Evolutionary conservation across 2,888 invertebrate genomes (phyloP).

Genomic region (Tridacna gigas): DNA sequence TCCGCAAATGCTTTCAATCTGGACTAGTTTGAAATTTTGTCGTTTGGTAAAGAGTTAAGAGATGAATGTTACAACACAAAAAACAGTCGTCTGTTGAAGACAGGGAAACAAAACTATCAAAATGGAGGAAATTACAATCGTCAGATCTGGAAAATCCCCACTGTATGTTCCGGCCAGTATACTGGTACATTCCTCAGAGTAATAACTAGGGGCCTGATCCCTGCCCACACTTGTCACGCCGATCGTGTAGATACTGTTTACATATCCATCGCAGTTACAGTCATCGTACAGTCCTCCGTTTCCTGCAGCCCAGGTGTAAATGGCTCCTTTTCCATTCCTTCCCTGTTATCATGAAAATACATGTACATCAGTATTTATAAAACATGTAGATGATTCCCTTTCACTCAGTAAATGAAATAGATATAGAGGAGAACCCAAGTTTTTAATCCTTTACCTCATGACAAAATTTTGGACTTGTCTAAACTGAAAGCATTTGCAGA

Average conservation of each 20-base stretch:
- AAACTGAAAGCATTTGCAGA: no score
- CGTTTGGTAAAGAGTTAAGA: no score
- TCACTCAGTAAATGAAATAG: no score
- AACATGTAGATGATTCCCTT: no score
- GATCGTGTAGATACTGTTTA: conserved; percentile 59
- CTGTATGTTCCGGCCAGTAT: conserved; percentile 55
- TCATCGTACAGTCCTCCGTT: conserved; percentile 55
- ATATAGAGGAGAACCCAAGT: no score
- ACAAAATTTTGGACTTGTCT: no score
- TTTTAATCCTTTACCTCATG: no score
- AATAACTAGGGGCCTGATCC: conserved; percentile 47
- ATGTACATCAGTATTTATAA: not conserved
- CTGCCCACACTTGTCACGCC: conserved; percentile 43
- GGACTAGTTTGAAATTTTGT: no score
- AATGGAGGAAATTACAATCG: conserved; percentile 39
- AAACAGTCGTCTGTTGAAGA: no score
- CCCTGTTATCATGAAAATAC: conserved; percentile 28
- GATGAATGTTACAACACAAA: no score
- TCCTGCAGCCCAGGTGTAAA: conserved; percentile 58
- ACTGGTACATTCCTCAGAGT: conserved; percentile 55
- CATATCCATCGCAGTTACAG: conserved; percentile 59
- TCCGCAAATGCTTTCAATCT: no score
- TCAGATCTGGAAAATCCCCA: conserved; percentile 56
- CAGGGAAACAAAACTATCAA: no score
- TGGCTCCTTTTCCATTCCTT: conserved; percentile 51